A percentile compares a stretch with the other conserved stretches of the same genome.
Conservation (phyloP, 2,797 vertebrate genomes). For the Sardinella longiceps region DNA sequence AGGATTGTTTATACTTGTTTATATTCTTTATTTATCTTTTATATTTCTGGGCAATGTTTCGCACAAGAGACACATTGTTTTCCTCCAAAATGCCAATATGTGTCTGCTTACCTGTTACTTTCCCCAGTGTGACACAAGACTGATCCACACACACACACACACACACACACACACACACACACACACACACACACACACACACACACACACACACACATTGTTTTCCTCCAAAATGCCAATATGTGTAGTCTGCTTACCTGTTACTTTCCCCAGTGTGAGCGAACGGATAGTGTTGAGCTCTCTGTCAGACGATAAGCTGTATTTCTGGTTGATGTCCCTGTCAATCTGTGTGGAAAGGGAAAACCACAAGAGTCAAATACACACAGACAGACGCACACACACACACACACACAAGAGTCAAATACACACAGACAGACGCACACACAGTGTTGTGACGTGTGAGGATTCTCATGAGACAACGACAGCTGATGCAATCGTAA, state of each 20-base stretch:
- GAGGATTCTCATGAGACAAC: neutral
- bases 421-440: neutral
- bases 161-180: too few species aligned
- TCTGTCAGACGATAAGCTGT: constrained; percentile 78
- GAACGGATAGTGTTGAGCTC: constrained; percentile 78
- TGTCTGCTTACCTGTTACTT: too few species aligned
- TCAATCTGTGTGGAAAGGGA: constrained; percentile 72
- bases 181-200: too few species aligned
- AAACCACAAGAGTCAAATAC: neutral
- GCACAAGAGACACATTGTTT: too few species aligned
- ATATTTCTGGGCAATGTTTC: too few species aligned
- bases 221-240: too few species aligned
- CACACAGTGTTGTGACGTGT: neutral
- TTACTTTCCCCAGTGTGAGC: constrained; percentile 81
- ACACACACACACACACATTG: too few species aligned
- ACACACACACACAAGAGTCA: too few species aligned
- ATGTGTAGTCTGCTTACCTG: too few species aligned
- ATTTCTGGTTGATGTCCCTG: constrained; percentile 75
- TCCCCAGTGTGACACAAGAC: too few species aligned
- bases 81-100: too few species aligned
- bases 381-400: neutral
- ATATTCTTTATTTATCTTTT: neutral
- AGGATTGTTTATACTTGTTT: neutral
- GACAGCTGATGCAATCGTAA: neutral
- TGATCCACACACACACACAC: too few species aligned